Percentiles rank a stretch among this genome's conserved stretches.
Conservation (phyloP, 2,113 vertebrate species). For the Dolichotis patagonum region DNA sequence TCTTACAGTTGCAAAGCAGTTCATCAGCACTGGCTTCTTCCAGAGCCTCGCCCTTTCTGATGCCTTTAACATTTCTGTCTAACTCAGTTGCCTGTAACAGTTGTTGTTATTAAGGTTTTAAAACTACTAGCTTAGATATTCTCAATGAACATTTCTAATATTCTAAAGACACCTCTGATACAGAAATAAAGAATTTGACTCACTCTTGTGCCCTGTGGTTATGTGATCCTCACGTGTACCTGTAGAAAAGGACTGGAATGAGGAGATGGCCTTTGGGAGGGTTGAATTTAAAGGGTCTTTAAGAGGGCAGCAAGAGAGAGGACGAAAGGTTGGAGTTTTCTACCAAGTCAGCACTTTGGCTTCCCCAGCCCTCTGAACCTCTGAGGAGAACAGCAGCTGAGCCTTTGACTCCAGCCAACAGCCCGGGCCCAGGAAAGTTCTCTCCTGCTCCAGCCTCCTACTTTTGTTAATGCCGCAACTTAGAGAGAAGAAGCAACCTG, state of each 20-base stretch:
- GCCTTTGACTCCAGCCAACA: not conserved
- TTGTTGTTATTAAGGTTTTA: not conserved
- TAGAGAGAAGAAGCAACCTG: slow-evolving; percentile 45
- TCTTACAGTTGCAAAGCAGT: too few species aligned
- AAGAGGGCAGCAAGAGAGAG: not conserved
- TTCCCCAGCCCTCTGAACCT: not conserved
- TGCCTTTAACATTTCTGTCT: too few species aligned
- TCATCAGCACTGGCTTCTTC: too few species aligned
- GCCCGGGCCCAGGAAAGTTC: not conserved
- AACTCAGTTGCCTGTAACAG: too few species aligned
- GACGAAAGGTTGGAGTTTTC: fast-evolving
- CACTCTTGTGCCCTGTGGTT: not conserved
- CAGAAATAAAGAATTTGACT: not conserved
- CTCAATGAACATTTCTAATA: not conserved
- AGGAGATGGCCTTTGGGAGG: not conserved
- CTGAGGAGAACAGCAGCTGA: not conserved
- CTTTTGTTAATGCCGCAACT: not conserved
- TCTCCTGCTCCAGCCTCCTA: not conserved
- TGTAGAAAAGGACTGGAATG: not conserved
- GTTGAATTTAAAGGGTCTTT: not conserved
- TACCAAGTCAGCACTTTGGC: fast-evolving
- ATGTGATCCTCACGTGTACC: not conserved
- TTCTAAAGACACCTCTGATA: not conserved
- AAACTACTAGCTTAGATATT: not conserved
- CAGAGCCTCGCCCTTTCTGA: too few species aligned